A percentile compares a stretch with the other conserved stretches of the same genome.
phyloP scores from a whole-genome alignment of 2,797 vertebrate species.

The Pseudopleuronectes americanus region DNA sequence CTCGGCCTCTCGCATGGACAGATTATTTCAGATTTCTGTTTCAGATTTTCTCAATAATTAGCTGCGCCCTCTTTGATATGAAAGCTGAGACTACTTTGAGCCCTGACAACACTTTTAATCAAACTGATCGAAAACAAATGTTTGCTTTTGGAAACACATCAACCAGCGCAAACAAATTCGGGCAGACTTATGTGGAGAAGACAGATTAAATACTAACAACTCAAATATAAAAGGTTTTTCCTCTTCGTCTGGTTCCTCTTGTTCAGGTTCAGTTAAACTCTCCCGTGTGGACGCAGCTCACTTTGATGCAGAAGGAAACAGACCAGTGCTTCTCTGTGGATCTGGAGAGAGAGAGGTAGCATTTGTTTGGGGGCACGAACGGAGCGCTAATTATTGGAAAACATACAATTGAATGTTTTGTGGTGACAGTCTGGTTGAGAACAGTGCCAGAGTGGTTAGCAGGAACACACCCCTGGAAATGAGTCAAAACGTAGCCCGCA shows the following conservation, averaged over 20 bases:
- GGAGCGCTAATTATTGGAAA: conserved; percentile 34
- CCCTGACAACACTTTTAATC: conserved; percentile 44
- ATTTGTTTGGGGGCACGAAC: conserved; percentile 18
- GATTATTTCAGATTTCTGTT: conserved; percentile 52
- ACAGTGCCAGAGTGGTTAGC: conserved; percentile 41
- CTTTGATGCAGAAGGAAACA: conserved; percentile 12
- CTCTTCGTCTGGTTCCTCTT: background rate
- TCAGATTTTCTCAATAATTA: conserved; percentile 55
- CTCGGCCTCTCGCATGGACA: conserved; percentile 13
- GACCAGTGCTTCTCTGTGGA: background rate
- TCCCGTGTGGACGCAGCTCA: conserved; percentile 3
- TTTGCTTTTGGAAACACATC: conserved; percentile 42
- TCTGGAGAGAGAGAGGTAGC: conserved; percentile 1
- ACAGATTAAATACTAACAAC: background rate
- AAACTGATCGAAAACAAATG: conserved; percentile 60
- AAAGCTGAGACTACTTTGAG: conserved; percentile 43
- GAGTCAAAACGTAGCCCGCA: conserved; percentile 19
- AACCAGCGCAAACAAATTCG: background rate
- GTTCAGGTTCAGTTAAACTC: background rate
- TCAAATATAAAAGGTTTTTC: background rate
- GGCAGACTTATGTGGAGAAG: conserved; percentile 16
- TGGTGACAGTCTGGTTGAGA: conserved; percentile 29
- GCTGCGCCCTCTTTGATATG: conserved; percentile 46
- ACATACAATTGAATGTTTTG: conserved; percentile 49
- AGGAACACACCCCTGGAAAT: conserved; percentile 43